Conservation (phyloP, 2,797 vertebrate species). For the Paramormyrops hopkinsi region DNA sequence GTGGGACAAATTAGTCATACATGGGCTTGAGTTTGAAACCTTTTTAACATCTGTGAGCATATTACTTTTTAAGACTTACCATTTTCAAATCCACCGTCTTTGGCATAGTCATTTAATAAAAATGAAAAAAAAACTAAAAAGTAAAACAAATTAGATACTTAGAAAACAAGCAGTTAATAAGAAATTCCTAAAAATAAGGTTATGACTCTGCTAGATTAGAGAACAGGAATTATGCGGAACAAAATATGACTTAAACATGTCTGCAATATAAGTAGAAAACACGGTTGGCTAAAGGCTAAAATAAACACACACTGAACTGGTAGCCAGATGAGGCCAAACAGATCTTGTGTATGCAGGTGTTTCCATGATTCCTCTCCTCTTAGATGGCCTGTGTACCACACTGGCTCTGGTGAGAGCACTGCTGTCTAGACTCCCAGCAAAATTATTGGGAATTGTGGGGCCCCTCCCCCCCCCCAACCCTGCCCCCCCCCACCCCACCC, state of each 20-base stretch:
- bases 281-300: background rate
- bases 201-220: background rate
- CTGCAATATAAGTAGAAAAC: background rate
- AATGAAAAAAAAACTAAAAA: slow-evolving; percentile 23
- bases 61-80: slow-evolving; percentile 42
- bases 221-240: background rate
- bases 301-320: background rate
- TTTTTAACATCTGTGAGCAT: slow-evolving; percentile 55
- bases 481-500: background rate
- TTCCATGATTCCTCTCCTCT: background rate
- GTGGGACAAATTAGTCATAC: slow-evolving; percentile 51
- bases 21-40: slow-evolving; percentile 43
- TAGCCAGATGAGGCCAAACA: background rate
- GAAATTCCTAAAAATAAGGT: background rate
- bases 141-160: background rate
- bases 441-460: background rate
- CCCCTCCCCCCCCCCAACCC: background rate
- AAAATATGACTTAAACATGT: background rate
- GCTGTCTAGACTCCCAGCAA: background rate
- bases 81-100: slow-evolving; percentile 44
- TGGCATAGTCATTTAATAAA: slow-evolving; percentile 46
- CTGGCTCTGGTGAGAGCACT: background rate
- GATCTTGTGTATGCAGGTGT: background rate
- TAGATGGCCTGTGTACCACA: background rate
- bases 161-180: background rate